These are phyloP conservation scores for Myrmecophaga tridactyla DNA, from an alignment of 2,113 vertebrate species.

Conservation along the genomic window DNA sequence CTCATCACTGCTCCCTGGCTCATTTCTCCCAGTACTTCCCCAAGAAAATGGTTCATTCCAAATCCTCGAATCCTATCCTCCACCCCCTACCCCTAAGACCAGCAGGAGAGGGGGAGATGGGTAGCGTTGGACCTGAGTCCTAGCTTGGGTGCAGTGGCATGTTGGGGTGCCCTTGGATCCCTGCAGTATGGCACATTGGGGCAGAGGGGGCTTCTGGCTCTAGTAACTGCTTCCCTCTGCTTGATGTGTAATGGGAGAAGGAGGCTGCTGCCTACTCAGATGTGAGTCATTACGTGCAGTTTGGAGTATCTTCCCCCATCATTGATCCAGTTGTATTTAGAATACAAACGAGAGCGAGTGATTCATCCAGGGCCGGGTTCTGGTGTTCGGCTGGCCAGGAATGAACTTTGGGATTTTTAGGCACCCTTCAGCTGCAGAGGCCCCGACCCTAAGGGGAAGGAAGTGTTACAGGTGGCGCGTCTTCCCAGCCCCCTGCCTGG, in stretches of 20 bases:
- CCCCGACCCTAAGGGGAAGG: conserved; percentile 27
- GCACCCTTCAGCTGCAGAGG: not conserved
- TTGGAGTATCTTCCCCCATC: not conserved
- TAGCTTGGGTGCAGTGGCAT: too few species aligned
- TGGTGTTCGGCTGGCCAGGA: not conserved
- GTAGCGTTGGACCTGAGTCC: too few species aligned
- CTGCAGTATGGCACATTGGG: not conserved
- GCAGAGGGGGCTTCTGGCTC: not conserved
- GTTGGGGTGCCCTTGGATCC: too few species aligned
- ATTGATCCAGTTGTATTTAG: not conserved
- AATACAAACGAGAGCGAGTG: not conserved
- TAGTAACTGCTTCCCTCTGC: not conserved
- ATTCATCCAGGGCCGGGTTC: not conserved
- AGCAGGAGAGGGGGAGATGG: too few species aligned
- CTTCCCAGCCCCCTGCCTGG: not conserved
- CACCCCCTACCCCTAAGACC: too few species aligned
- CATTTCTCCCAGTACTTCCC: too few species aligned
- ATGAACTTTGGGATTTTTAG: not conserved
- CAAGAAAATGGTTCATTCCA: too few species aligned
- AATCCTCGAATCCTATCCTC: too few species aligned
- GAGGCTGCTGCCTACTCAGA: not conserved
- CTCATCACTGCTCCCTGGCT: too few species aligned
- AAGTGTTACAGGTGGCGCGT: not conserved
- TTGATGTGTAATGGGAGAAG: not conserved
- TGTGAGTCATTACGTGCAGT: not conserved